These are phyloP conservation scores for Halichoerus grypus DNA, from an alignment of 2,113 vertebrate genomes.

Conservation along the genomic window DNA sequence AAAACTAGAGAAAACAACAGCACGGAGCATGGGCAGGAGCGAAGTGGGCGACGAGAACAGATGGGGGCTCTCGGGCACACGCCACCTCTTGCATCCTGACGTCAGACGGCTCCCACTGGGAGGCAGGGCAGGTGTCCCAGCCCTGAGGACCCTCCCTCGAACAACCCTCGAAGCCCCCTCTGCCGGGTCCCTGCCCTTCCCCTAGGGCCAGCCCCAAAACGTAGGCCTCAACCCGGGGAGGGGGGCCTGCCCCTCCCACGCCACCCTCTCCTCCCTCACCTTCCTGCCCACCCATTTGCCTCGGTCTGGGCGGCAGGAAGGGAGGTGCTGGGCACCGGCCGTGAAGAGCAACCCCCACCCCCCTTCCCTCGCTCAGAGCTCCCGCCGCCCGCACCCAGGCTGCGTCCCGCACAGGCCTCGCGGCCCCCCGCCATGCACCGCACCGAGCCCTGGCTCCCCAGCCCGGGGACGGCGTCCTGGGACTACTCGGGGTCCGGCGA, in stretches of 20 bases:
- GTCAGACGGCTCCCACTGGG: not conserved
- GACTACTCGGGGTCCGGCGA: conserved; percentile 1
- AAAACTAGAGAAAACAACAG: not conserved
- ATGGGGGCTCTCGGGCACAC: not conserved
- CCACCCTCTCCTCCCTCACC: not conserved
- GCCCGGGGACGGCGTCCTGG: not conserved
- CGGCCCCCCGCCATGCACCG: not conserved
- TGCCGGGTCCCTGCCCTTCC: not conserved
- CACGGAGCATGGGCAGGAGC: accelerated
- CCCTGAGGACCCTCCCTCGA: not conserved
- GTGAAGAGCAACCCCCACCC: not conserved
- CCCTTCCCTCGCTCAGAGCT: not conserved
- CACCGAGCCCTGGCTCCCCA: conserved; percentile 54
- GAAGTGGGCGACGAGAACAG: too few relatives aligned
- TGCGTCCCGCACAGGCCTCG: not conserved
- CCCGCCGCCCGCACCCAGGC: not conserved
- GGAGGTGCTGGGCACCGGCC: conserved; percentile 71
- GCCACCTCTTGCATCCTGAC: not conserved
- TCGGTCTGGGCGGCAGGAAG: conserved; percentile 71
- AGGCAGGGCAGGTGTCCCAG: not conserved
- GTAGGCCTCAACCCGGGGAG: not conserved
- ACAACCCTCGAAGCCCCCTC: not conserved
- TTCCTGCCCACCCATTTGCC: conserved; percentile 60
- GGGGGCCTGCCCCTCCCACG: not conserved
- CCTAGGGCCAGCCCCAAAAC: not conserved